A percentile compares a stretch with the other conserved stretches of the same genome.
Conservation (phyloP, 2,888 invertebrate genomes). For the Unio pictorum region DNA sequence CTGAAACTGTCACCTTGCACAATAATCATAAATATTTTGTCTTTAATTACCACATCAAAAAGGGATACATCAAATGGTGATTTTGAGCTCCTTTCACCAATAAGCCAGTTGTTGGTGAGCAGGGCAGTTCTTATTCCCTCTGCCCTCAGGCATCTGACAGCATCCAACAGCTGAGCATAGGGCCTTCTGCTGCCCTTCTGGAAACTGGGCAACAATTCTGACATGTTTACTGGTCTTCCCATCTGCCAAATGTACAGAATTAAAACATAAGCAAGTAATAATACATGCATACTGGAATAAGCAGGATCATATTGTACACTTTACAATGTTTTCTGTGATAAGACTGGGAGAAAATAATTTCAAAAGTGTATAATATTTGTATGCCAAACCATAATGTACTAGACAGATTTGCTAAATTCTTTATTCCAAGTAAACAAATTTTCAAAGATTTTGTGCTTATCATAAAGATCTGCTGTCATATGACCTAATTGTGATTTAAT, state of each 20-base stretch:
- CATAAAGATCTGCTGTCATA: no score
- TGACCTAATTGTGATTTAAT: no score
- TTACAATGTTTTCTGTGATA: no score
- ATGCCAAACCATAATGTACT: no score
- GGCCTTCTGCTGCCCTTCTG: constrained; percentile 3
- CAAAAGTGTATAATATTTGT: no score
- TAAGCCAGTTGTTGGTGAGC: constrained; percentile 72
- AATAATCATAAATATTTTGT: neutral
- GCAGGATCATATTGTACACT: neutral
- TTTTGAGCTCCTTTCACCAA: constrained; percentile 14
- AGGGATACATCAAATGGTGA: constrained; percentile 47
- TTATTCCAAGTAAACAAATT: no score
- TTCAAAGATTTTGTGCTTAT: no score
- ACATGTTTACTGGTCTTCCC: constrained; percentile 33
- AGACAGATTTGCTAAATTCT: no score
- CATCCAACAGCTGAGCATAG: constrained; percentile 54
- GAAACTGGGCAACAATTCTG: constrained; percentile 21
- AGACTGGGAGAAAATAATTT: no score
- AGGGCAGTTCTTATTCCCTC: constrained; percentile 69
- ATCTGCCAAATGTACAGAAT: constrained; percentile 14
- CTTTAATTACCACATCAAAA: constrained; percentile 63
- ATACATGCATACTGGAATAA: neutral
- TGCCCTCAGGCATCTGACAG: constrained; percentile 58
- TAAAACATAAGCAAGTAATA: neutral
- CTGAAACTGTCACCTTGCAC: neutral